Evolutionary conservation across 1,140 invertebrate species (phyloP).

Genomic region (Drosophila watanabei): DNA sequence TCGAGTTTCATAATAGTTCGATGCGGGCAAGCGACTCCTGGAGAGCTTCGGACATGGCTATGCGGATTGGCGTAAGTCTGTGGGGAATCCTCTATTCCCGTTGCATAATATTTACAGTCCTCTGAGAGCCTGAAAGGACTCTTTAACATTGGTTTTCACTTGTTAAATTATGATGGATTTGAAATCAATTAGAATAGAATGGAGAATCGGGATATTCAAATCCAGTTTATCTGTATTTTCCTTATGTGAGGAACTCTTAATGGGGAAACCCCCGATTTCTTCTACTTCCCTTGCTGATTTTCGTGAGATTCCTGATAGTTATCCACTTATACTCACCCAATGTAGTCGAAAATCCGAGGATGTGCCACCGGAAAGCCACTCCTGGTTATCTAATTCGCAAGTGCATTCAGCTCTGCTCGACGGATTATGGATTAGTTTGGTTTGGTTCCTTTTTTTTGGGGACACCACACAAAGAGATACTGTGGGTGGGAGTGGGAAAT

Average conservation of each 20-base stretch:
- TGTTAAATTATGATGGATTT: neutral
- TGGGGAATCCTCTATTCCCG: conserved; percentile 24
- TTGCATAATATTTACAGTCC: conserved; percentile 57
- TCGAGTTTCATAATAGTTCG: conserved; percentile 77
- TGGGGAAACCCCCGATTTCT: neutral
- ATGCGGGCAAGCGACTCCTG: conserved; percentile 48
- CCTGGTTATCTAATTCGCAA: conserved; percentile 48
- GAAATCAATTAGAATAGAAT: neutral
- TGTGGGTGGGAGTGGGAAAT: conserved; percentile 24
- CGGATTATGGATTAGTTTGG: conserved; percentile 51
- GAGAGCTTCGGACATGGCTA: conserved; percentile 50
- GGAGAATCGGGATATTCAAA: neutral
- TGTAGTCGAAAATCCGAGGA: neutral
- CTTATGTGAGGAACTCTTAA: neutral
- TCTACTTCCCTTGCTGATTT: neutral
- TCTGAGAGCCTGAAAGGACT: neutral
- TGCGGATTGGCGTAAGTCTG: conserved; percentile 12
- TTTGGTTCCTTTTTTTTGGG: conserved; percentile 35
- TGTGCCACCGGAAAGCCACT: conserved; percentile 7
- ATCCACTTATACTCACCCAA: conserved; percentile 23
- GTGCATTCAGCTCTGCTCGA: conserved; percentile 42
- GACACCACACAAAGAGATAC: conserved; percentile 49
- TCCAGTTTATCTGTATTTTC: neutral
- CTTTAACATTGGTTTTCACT: neutral
- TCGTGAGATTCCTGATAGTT: neutral